A percentile compares a stretch with the other conserved stretches of the same genome.
Evolutionary conservation across 2,113 vertebrate species (phyloP).

Genomic region (Caranx ignobilis): DNA sequence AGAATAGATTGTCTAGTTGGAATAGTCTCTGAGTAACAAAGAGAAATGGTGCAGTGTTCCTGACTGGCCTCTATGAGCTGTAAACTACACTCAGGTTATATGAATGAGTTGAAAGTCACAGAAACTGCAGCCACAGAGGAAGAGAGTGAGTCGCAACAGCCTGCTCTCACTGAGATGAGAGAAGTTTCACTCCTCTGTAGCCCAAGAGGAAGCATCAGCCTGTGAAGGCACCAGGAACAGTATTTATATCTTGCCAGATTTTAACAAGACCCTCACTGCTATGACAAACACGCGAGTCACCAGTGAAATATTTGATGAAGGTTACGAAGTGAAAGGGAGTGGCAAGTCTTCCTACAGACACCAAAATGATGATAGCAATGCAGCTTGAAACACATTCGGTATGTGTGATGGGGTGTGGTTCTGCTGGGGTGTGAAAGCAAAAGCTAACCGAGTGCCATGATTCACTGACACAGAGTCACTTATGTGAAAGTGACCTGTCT

Average conservation of each 20-base stretch:
- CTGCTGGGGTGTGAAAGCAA: conserved; percentile 59
- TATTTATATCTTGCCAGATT: conserved; percentile 12
- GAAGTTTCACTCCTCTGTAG: conserved; percentile 48
- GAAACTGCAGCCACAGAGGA: background rate
- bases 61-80: too few relatives aligned
- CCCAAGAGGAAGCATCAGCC: conserved; percentile 9
- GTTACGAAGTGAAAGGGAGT: conserved; percentile 46
- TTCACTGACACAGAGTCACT: conserved; percentile 46
- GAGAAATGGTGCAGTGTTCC: too few relatives aligned
- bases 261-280: conserved; percentile 28
- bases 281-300: conserved; percentile 53
- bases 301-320: conserved; percentile 43
- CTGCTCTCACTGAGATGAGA: conserved; percentile 38
- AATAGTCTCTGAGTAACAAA: too few relatives aligned
- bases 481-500: conserved; percentile 33
- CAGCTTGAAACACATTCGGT: conserved; percentile 6
- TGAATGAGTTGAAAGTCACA: background rate
- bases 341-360: conserved; percentile 44
- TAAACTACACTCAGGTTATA: background rate
- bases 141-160: background rate
- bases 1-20: too few relatives aligned
- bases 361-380: conserved; percentile 37
- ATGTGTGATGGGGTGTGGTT: conserved; percentile 62
- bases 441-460: conserved; percentile 52
- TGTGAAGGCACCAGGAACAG: conserved; percentile 24